Evolutionary conservation across 2,113 vertebrate genomes (phyloP).

Genomic region (Typhlomys cinereus): DNA sequence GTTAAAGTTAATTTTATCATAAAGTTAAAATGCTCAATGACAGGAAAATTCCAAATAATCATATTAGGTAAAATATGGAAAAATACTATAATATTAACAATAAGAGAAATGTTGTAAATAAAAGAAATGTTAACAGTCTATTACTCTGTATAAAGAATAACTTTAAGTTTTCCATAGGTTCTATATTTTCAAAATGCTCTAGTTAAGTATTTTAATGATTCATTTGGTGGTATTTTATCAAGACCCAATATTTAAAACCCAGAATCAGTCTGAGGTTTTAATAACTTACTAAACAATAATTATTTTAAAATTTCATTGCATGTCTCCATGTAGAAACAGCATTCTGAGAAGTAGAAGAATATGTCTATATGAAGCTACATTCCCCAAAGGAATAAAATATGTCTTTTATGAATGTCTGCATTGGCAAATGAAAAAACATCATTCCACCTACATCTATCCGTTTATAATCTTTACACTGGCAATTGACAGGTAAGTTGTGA

Average conservation of each 20-base stretch:
- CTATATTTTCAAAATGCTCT: background rate
- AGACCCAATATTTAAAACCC: background rate
- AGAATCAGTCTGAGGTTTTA: background rate
- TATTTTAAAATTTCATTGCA: background rate
- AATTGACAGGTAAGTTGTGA: slow-evolving; percentile 7
- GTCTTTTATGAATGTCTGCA: too few species aligned
- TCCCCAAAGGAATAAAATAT: background rate
- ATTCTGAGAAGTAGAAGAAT: background rate
- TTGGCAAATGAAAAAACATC: too few species aligned
- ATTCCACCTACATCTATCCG: background rate
- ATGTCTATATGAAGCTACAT: background rate
- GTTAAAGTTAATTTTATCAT: slow-evolving; percentile 29
- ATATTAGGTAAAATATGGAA: background rate
- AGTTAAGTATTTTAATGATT: background rate
- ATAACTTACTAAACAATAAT: slow-evolving; percentile 26
- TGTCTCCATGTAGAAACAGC: background rate
- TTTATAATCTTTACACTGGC: background rate
- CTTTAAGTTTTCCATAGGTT: slow-evolving; percentile 18
- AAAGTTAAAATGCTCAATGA: slow-evolving; percentile 1
- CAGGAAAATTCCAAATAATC: background rate
- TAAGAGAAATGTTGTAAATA: slow-evolving; percentile 20
- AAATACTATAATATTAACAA: too few species aligned
- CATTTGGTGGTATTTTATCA: background rate
- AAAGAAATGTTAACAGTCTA: background rate
- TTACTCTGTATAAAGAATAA: background rate